Evolutionary conservation across 2,113 vertebrate species (phyloP).

Genomic region (Suricata suricatta): DNA sequence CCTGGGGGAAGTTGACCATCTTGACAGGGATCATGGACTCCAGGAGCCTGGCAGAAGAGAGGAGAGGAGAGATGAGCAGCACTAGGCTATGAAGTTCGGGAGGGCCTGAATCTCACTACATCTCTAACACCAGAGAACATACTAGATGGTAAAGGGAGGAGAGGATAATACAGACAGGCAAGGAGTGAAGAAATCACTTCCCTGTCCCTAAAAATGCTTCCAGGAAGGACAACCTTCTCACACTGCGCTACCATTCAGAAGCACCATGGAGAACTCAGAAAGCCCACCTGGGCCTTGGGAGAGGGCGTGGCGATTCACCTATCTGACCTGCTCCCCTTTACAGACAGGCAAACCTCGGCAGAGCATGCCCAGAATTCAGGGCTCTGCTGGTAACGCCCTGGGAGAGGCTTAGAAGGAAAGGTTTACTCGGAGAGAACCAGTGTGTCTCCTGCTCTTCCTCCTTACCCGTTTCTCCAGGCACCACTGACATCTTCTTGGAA

Average conservation of each 20-base stretch:
- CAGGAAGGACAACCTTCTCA: not conserved
- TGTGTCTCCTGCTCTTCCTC: not conserved
- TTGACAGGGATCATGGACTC: constrained; percentile 97
- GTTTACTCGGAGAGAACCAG: not conserved
- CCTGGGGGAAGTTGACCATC: constrained; percentile 98
- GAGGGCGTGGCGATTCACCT: not conserved
- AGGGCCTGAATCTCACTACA: constrained; percentile 12
- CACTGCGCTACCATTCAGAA: not conserved
- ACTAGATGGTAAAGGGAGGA: not conserved
- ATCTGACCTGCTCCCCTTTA: not conserved
- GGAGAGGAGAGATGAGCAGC: constrained; percentile 35
- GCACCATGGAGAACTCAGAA: not conserved
- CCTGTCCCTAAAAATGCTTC: not conserved
- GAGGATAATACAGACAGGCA: not conserved
- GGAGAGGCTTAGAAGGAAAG: not conserved
- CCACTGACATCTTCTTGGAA: not conserved
- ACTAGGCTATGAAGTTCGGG: not conserved
- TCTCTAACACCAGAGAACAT: not conserved
- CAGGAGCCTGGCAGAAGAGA: constrained; percentile 87
- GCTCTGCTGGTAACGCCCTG: not conserved
- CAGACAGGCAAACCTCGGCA: not conserved
- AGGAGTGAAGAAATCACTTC: not conserved
- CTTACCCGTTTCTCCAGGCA: not conserved
- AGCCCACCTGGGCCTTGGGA: not conserved
- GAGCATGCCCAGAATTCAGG: not conserved